Percentiles rank a stretch among this genome's conserved stretches.
These are phyloP conservation scores for Gymnosoma rotundatum DNA, from an alignment of 2,888 invertebrate genomes.

Conservation along the genomic window DNA sequence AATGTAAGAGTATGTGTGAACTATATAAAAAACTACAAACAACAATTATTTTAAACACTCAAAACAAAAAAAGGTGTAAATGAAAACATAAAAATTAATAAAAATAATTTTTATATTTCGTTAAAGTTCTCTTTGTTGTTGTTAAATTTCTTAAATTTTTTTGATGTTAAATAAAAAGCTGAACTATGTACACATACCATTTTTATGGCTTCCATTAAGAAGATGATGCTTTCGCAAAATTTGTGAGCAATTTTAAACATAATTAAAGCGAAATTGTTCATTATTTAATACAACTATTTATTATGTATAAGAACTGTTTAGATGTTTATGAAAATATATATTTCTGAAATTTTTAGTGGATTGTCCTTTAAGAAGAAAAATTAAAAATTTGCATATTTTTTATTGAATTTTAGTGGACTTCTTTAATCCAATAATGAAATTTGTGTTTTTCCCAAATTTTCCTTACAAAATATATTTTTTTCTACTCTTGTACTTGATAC, in stretches of 20 bases:
- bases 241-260: background rate
- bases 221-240: slow-evolving; percentile 22
- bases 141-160: slow-evolving; percentile 23
- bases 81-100: slow-evolving; percentile 20
- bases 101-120: slow-evolving; percentile 35
- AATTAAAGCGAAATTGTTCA: slow-evolving; percentile 1
- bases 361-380: too few relatives aligned
- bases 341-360: too few relatives aligned
- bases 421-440: too few relatives aligned
- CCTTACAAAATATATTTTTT: too few relatives aligned
- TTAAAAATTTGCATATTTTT: too few relatives aligned
- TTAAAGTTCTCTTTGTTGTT: slow-evolving; percentile 11
- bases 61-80: slow-evolving; percentile 47
- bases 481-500: too few relatives aligned
- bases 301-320: too few relatives aligned
- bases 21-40: slow-evolving; percentile 34
- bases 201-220: slow-evolving; percentile 66
- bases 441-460: too few relatives aligned
- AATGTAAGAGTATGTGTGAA: slow-evolving; percentile 16
- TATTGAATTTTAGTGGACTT: too few relatives aligned
- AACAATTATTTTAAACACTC: slow-evolving; percentile 36
- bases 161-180: slow-evolving; percentile 27
- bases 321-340: too few relatives aligned
- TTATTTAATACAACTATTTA: too few relatives aligned
- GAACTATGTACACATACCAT: background rate